A percentile compares a stretch with the other conserved stretches of the same genome.
phyloP scores from a whole-genome alignment of 2,797 vertebrate genomes.

The Odontamblyopus rebecca region DNA sequence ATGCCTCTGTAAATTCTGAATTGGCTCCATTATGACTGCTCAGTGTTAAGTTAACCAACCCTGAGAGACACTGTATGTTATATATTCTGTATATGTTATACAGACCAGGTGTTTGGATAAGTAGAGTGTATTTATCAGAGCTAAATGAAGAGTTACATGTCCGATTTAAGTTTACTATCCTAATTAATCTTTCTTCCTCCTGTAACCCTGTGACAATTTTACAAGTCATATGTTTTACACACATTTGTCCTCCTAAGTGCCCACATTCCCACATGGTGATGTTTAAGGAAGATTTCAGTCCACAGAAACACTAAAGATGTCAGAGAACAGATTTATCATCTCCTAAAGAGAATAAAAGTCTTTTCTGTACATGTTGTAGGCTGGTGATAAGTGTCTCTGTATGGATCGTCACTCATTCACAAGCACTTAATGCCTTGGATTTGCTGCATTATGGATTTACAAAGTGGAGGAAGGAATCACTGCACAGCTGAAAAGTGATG shows the following conservation, averaged over 20 bases:
- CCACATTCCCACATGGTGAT: constrained; percentile 17
- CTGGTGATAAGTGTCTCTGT: constrained; percentile 26
- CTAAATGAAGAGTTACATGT: background rate
- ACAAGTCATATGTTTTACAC: constrained; percentile 29
- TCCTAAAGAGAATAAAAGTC: constrained; percentile 28
- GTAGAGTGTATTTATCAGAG: background rate
- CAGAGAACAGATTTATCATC: constrained; percentile 29
- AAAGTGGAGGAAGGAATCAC: constrained; percentile 20
- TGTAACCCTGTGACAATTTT: constrained; percentile 10
- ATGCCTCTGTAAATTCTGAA: background rate
- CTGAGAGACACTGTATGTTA: no score
- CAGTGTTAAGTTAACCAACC: background rate
- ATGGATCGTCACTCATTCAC: constrained; percentile 22
- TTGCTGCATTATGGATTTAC: constrained; percentile 27
- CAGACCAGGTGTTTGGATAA: no score
- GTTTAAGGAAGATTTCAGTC: constrained; percentile 12
- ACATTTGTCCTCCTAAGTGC: constrained; percentile 20
- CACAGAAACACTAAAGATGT: constrained; percentile 36
- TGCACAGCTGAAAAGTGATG: constrained; percentile 13
- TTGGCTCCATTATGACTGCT: background rate
- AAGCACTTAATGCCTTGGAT: constrained; percentile 16
- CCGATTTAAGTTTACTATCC: background rate
- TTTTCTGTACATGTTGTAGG: constrained; percentile 16
- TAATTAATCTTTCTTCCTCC: background rate
- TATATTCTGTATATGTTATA: no score